Evolutionary conservation across 2,797 vertebrate species (phyloP).

Genomic region (Centroberyx gerrardi): DNA sequence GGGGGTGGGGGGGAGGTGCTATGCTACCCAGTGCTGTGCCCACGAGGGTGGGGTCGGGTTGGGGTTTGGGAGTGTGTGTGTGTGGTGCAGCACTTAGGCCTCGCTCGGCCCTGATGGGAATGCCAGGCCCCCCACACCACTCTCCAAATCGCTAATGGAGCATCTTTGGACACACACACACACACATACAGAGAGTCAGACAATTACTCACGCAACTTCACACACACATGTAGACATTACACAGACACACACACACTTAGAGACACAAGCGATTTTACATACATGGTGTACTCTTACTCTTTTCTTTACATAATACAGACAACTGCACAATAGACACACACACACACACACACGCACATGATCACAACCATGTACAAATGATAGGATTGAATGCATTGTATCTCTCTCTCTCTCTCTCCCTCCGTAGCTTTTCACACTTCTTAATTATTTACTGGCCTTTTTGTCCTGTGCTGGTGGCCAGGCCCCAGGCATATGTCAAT

Average conservation of each 20-base stretch:
- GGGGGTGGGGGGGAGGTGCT: slow-evolving; percentile 15
- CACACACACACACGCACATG: not conserved
- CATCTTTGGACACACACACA: slow-evolving; percentile 70
- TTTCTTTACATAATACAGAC: too few species aligned
- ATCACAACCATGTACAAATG: not conserved
- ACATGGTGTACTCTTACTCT: not conserved
- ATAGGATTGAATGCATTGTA: not conserved
- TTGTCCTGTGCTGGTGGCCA: slow-evolving; percentile 63
- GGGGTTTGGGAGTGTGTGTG: slow-evolving; percentile 71
- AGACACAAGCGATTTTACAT: not conserved
- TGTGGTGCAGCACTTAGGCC: slow-evolving; percentile 80
- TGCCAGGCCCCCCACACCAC: slow-evolving; percentile 69
- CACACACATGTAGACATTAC: slow-evolving; percentile 6
- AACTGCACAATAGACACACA: not conserved
- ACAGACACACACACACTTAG: too few species aligned
- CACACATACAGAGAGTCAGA: slow-evolving; percentile 18
- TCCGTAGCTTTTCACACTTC: slow-evolving; percentile 71
- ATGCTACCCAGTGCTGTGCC: slow-evolving; percentile 51
- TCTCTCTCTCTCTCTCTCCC: slow-evolving; percentile 2
- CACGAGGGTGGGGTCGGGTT: slow-evolving; percentile 68
- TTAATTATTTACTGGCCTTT: slow-evolving; percentile 77
- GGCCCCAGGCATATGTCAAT: slow-evolving; percentile 60
- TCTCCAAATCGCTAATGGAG: slow-evolving; percentile 84
- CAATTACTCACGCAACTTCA: slow-evolving; percentile 22
- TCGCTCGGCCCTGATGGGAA: slow-evolving; percentile 76